Evolutionary conservation across 2,888 invertebrate species (phyloP), one percentile per base, ranked within the genome.

Genomic region (Cerastis rubricosa): DNA sequence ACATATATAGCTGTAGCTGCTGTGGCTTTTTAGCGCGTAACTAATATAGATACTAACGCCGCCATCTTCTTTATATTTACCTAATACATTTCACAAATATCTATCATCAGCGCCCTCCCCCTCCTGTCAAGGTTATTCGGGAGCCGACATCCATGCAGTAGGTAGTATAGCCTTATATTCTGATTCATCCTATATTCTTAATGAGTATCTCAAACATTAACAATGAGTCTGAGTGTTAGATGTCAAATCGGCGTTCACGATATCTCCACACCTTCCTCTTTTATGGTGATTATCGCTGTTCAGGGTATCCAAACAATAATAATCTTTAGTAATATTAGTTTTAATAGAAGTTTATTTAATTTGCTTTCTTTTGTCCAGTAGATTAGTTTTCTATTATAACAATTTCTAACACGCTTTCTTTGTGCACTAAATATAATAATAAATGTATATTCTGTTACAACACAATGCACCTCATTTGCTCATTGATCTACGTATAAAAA

Each of bases 241-340:
- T 83, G 72, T 75, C 72, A 73, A 80, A 80, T 84, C 59, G 67
- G 67, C 81, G 84, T 84, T 84, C 81, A 84, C n/a, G n/a, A 70
- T 51, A 75, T 83, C 72, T 80, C 82, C 25, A 54, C 45, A 49
- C n/a, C n/a, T 51, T 35, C 40, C 49, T 51, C 4, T 49, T 45
- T 72, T 54, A 59, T 70, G 75, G 72, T 80, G 70, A 75, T 43
- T 80, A 64, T 85, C 64, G 71, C 68, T 82, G 72, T 74, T 71
- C 59, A 73, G 65, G 83, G 70, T 73, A 76, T 47, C 70, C 35
- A 29, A 14, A 17, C 29, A 43, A 49, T 19, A 49, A 17, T 59
- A 72, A 35, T 45, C 0, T 40, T 35, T 66, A 45, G 29, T 49
- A 29, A 19, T 19, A 43, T 3, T 69, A 57, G 19, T 57, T 51